Conservation (phyloP, 2,888 invertebrate genomes). For the Xestia rhomboidea region DNA sequence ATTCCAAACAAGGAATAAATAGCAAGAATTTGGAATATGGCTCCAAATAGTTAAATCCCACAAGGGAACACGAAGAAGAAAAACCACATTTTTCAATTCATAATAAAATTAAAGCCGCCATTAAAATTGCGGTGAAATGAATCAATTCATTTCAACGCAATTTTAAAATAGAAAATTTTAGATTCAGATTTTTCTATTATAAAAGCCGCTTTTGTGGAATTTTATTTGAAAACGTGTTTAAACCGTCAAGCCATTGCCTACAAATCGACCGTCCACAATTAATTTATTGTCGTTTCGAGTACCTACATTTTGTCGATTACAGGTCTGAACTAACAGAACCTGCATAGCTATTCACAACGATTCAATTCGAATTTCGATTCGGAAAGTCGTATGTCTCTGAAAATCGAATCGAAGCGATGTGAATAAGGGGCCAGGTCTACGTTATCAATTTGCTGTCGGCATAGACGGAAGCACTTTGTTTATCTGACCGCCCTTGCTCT, state of each 20-base stretch:
- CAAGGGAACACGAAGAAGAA: not conserved
- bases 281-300: not conserved
- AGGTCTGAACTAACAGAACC: not conserved
- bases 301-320: not conserved
- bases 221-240: not conserved
- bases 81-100: not conserved
- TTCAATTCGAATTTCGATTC: too few species aligned
- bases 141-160: not conserved
- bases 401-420: too few species aligned
- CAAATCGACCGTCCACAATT: not conserved
- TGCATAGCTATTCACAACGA: too few species aligned
- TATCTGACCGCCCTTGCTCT: too few species aligned
- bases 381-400: too few species aligned
- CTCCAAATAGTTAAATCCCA: not conserved
- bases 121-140: not conserved
- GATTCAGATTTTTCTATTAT: not conserved
- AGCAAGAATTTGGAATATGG: too few species aligned
- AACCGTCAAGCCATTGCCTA: not conserved
- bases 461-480: too few species aligned
- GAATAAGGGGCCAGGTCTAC: too few species aligned
- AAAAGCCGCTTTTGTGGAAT: not conserved
- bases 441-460: too few species aligned
- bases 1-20: too few species aligned
- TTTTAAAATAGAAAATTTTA: not conserved
- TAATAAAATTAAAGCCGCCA: not conserved